Conservation (phyloP, 2,113 vertebrate species). For the Mugil cephalus region DNA sequence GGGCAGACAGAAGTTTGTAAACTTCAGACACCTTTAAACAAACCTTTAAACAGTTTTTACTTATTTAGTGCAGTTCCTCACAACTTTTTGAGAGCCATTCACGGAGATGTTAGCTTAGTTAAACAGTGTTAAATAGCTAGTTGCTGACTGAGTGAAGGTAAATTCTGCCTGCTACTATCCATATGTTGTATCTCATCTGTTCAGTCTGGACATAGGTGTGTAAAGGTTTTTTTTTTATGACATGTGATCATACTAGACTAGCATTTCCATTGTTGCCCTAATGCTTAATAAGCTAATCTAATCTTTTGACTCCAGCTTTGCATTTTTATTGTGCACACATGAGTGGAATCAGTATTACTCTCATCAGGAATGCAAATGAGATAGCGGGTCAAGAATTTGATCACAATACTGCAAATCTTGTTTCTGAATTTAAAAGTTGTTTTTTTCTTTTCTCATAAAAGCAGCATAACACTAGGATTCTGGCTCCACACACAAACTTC, state of each 20-base stretch:
- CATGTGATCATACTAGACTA: background rate
- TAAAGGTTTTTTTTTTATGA: background rate
- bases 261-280: background rate
- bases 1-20: conserved; percentile 53
- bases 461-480: background rate
- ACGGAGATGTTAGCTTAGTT: background rate
- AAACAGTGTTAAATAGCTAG: background rate
- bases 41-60: conserved; percentile 5
- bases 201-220: no score
- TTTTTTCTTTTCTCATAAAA: no score
- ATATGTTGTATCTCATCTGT: no score
- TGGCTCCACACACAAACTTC: background rate
- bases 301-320: no score
- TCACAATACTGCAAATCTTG: background rate
- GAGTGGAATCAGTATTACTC: background rate
- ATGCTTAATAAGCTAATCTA: background rate
- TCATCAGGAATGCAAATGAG: background rate
- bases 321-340: no score
- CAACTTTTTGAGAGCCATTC: background rate
- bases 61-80: background rate
- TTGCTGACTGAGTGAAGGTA: no score
- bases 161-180: no score
- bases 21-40: conserved; percentile 37
- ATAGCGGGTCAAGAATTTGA: background rate
- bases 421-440: background rate